Conservation (phyloP, 2,797 vertebrate genomes). For the Poecilia gillii region DNA sequence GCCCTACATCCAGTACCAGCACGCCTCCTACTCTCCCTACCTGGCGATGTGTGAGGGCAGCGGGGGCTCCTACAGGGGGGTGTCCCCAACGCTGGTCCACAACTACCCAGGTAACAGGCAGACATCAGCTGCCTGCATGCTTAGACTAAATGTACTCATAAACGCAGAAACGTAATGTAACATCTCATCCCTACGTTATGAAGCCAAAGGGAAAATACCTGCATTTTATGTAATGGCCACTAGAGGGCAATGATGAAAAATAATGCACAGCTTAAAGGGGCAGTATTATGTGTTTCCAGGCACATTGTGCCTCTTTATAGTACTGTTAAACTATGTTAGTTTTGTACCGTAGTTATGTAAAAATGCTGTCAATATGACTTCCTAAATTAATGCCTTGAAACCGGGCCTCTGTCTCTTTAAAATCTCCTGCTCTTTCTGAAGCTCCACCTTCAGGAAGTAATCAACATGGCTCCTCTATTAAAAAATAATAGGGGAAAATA, state of each 20-base stretch:
- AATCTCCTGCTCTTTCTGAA: too few species aligned
- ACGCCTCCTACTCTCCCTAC: conserved; percentile 89
- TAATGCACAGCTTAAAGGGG: neutral
- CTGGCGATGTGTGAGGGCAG: conserved; percentile 93
- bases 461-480: too few species aligned
- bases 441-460: too few species aligned
- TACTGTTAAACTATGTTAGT: too few species aligned
- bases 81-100: conserved; percentile 95
- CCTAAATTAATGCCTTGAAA: too few species aligned
- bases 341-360: too few species aligned
- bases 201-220: neutral
- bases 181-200: neutral
- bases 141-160: neutral
- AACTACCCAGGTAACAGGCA: conserved; percentile 91
- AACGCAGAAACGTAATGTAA: neutral
- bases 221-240: neutral
- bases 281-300: too few species aligned
- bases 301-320: too few species aligned
- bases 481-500: too few species aligned
- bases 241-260: neutral
- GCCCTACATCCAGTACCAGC: conserved; percentile 96
- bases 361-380: too few species aligned
- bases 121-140: neutral
- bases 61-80: conserved; percentile 90
- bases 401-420: too few species aligned